Evolutionary conservation across 2,113 vertebrate genomes (phyloP).

Genomic region (Mohoua ochrocephala): DNA sequence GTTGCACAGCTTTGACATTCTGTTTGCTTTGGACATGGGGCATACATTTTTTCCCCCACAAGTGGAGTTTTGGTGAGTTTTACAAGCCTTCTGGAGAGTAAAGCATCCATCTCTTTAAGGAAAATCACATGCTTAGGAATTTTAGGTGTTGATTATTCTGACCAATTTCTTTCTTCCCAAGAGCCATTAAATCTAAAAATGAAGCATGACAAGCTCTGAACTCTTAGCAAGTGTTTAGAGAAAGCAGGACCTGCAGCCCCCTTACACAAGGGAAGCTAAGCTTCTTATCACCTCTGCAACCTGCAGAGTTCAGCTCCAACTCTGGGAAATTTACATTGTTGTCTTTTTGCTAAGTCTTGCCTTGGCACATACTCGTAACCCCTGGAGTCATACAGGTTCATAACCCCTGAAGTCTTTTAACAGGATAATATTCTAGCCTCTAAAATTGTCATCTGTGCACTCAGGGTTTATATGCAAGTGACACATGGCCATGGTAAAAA

Average conservation of each 20-base stretch:
- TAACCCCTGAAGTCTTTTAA: background rate
- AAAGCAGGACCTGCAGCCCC: background rate
- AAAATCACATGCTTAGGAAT: background rate
- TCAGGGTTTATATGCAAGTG: background rate
- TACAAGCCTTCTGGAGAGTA: background rate
- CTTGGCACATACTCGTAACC: background rate
- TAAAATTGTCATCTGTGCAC: background rate
- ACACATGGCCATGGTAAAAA: background rate
- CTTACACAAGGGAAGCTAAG: background rate
- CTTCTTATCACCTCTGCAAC: background rate
- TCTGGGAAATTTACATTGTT: background rate
- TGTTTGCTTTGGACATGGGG: background rate
- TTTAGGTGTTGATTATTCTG: background rate
- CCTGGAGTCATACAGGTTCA: background rate
- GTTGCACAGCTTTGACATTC: background rate
- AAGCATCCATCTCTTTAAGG: background rate
- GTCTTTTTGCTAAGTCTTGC: background rate
- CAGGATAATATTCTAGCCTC: background rate
- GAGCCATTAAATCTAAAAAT: background rate
- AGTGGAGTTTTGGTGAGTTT: background rate
- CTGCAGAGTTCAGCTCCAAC: background rate
- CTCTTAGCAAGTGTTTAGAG: background rate
- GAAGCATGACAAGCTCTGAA: background rate
- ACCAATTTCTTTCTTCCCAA: background rate
- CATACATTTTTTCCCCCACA: fast-evolving